Evolutionary conservation across 2,888 invertebrate species (phyloP), one percentile per base, ranked within the genome.

Genomic region (Monochamus alternatus): DNA sequence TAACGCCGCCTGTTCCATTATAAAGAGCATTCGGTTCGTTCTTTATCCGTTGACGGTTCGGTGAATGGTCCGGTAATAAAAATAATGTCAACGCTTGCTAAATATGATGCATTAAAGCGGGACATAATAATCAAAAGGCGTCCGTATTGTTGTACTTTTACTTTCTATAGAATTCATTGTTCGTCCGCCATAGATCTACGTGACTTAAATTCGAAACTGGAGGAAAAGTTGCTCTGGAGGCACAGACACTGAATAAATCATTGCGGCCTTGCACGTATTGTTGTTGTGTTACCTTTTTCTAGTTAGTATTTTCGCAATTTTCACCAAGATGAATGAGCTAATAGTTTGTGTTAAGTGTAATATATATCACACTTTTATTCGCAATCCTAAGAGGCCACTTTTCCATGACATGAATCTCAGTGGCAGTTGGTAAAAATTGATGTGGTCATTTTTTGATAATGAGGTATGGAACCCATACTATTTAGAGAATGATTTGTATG

Each of bases 101-200:
- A 55, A 55, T 55, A n/a, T 5, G 55, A n/a, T 51, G 9, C 51
- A 51, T 51, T 51, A 51, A 51, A 51, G 51, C 51, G 51, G 51
- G 9, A 51, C n/a, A 52, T n/a, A n/a, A n/a, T 55, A 55, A 55
- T 55, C 55, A 22, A 14, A 55, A 55, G n/a, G 55, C 22, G 55
- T 55, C 12, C 47, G 47, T 47, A 47, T 47, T 10, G 47, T 55
- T 55, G 55, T 55, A 55, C 55, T 55, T 14, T 55, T 55, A 55
- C 55, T 55, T 55, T 55, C 55, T 55, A 55, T 55, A 55, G 2
- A 55, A 55, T 55, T 10, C 22, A 55, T 55, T 55, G 55, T 55
- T 14, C 55, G 55, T 55, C n/a, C 55, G 55, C 12, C 55, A n/a
- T 55, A 22, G 55, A 55, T 55, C n/a, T 55, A 55, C 55, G 55